phyloP scores from a whole-genome alignment of 2,797 vertebrate genomes.

The Miopithecus talapoin region DNA sequence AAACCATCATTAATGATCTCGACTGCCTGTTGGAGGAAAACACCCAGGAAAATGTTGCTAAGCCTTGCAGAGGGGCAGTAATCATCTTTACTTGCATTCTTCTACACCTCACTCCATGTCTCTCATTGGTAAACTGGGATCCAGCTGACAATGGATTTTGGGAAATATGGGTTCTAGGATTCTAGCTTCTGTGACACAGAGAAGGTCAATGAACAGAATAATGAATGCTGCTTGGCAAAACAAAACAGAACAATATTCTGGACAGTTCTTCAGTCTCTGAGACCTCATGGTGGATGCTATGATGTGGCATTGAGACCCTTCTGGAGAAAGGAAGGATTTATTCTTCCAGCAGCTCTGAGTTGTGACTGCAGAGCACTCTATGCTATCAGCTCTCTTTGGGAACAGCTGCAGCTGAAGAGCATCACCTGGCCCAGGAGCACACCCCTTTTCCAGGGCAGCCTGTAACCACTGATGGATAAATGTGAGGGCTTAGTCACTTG shows the following conservation, averaged over 20 bases:
- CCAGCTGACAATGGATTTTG: neutral
- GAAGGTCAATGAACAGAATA: neutral
- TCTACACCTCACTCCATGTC: neutral
- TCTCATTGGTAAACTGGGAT: neutral
- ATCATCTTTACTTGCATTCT: neutral
- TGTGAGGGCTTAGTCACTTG: neutral
- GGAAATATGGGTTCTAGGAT: neutral
- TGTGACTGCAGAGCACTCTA: neutral
- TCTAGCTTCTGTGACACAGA: neutral
- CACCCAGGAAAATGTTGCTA: neutral
- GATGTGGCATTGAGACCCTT: neutral
- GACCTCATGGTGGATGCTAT: neutral
- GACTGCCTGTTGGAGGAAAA: neutral
- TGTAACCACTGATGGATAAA: neutral
- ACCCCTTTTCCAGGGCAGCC: too few species aligned
- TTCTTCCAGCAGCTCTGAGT: neutral
- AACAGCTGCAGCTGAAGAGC: neutral
- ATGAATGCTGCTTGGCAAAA: neutral
- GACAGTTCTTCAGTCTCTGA: too few species aligned
- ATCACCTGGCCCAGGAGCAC: too few species aligned
- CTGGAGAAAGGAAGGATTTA: neutral
- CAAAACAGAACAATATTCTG: neutral
- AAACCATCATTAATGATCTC: neutral
- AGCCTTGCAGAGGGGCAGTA: neutral
- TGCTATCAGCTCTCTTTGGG: neutral